A percentile compares a stretch with the other conserved stretches of the same genome.
These are phyloP conservation scores for Pogona vitticeps DNA, from an alignment of 2,113 vertebrate species.

Conservation along the genomic window DNA sequence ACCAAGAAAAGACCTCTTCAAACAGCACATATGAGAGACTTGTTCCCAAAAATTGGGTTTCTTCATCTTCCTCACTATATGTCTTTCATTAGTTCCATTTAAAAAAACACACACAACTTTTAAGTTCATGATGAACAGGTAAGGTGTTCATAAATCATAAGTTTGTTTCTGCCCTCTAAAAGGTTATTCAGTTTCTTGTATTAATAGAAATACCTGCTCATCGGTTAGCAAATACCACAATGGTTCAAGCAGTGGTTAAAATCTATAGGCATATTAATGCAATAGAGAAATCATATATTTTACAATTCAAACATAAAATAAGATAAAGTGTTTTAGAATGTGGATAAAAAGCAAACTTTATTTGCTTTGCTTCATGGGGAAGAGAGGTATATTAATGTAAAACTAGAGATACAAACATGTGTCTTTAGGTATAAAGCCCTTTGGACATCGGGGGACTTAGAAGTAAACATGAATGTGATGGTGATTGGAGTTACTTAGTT, in stretches of 20 bases:
- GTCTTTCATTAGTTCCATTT: neutral
- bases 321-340: neutral
- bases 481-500: neutral
- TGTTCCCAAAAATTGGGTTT: neutral
- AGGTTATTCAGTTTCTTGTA: neutral
- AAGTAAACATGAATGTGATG: neutral
- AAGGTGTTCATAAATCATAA: neutral
- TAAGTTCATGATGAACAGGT: neutral
- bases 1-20: neutral
- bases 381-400: neutral
- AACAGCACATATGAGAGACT: neutral
- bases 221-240: neutral
- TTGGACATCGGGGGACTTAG: neutral
- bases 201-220: neutral
- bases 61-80: neutral
- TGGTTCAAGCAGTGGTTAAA: neutral
- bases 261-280: neutral
- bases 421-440: neutral
- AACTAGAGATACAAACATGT: neutral
- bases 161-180: neutral
- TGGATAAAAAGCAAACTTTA: neutral
- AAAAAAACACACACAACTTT: neutral
- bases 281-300: neutral
- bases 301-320: neutral
- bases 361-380: neutral